Evolutionary conservation across 2,113 vertebrate genomes (phyloP), one percentile per base, ranked within the genome.

Genomic region (Chaenogobius annularis): DNA sequence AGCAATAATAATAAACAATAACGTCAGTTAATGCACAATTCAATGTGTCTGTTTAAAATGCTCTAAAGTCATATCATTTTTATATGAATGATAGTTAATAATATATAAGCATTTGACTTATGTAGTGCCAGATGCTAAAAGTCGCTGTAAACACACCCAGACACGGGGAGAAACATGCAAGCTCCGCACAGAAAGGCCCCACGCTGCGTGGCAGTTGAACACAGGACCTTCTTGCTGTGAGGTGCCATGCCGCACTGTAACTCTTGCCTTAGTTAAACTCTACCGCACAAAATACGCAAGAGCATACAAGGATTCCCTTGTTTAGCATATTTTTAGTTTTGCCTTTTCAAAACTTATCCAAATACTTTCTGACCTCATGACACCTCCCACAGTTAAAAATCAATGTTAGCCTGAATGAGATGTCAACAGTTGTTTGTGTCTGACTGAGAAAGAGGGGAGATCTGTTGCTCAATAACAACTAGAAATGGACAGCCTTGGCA

Each of bases 361-460:
- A 69, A 77, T 66, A 47, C 7, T 3, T n/a, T 15, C 68, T 70
- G 69, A 74, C 63, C 68, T 68, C 10, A 1, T 26, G 37, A 50
- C 55, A 67, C 56, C 66, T 62, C 66, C 35, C 17, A 4, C 61
- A 63, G 67, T 55, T 69, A 48, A 26, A 61, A 11, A 11, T 77
- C 68, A 65, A 52, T 65, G 52, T 68, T 44, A 56, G 74, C 20
- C 72, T 63, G 72, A 72, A 52, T 76, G 59, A 74, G 70, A 72
- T 22, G 19, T 61, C 37, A 61, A 46, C n/a, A 43, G 56, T 58
- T 35, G 48, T 69, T 58, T 26, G 48, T 50, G 65, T 68, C 66
- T 69, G 46, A 66, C 43, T 8, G 52, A 65, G 47, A 66, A 62
- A 23, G 9, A 62, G 12, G 71, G 78, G 43, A 20, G 50, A 63